Base-by-base conservation (phyloP, 1,140 invertebrate species). In the Littorina saxatilis region DNA sequence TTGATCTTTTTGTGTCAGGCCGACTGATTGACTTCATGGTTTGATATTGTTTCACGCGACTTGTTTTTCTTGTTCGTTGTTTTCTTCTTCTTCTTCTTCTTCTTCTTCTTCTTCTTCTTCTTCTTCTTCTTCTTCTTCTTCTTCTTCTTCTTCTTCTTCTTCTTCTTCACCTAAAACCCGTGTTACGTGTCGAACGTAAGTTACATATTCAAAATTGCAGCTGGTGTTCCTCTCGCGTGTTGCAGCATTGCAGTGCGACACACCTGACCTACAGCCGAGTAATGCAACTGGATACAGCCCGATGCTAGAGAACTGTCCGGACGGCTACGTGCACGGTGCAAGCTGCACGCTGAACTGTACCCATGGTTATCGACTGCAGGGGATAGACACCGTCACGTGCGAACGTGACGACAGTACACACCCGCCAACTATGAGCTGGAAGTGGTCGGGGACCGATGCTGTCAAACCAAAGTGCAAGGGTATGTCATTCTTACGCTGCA, bases 81-180 rank as follows among this genome's bases (percentile, higher is more conserved):
- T n/a, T 72, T n/a, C 27, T 72, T 43, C 27, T 72, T 43, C 68
- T 72, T 43, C 68, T 72, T 43, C 68, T 32, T 43, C 68, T 72
- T 27, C 68, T n/a, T 27, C 68, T 72, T 27, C 68, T 72, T 27
- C n/a, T n/a, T 27, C 68, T n/a, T 72, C 68, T n/a, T 72, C 68
- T n/a, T 72, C 68, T n/a, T 72, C 68, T n/a, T 72, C n/a, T n/a
- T 5, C 23, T 7, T 72, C 35, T 29, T 72, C 35, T 29, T 72
- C 27, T 29, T 72, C 39, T n/a, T 72, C 39, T 43, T 37, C 32
- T n/a, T 72, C 68, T 72, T 27, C 27, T 29, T 39, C 68, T 72
- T 23, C 27, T 37, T 72, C 68, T 72, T 37, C 32, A 7, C 17
- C 32, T 72, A 7, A 5, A 66, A 5, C 23, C 32, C 23, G n/a